Evolutionary conservation across 2,888 invertebrate species (phyloP).

Genomic region (Proisotoma minuta): DNA sequence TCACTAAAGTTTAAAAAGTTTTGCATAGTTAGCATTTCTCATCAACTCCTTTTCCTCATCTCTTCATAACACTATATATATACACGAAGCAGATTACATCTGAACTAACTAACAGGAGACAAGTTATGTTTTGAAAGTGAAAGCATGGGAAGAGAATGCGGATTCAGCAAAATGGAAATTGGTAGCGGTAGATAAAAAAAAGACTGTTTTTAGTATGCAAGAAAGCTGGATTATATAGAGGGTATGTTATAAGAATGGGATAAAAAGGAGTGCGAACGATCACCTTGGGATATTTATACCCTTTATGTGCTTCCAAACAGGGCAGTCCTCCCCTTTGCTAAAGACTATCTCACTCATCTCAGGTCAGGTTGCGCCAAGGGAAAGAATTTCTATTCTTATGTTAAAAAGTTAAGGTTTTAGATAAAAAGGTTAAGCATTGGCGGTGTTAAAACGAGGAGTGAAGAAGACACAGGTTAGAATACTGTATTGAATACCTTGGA

Average conservation of each 20-base stretch:
- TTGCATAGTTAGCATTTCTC: slow-evolving; percentile 13
- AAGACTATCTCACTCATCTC: neutral
- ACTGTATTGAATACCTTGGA: neutral
- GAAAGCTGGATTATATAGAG: neutral
- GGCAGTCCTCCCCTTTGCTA: neutral
- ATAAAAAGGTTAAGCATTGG: neutral
- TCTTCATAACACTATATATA: neutral
- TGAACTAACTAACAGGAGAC: too few relatives aligned
- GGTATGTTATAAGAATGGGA: neutral
- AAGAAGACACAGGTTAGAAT: neutral
- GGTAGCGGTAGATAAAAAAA: neutral
- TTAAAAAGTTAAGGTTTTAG: neutral
- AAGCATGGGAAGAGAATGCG: neutral
- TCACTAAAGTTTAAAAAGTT: neutral
- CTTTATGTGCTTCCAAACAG: slow-evolving; percentile 15
- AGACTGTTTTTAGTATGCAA: slow-evolving; percentile 8
- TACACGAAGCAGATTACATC: neutral
- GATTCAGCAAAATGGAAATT: neutral
- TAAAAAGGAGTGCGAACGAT: slow-evolving; percentile 8
- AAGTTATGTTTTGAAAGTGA: too few relatives aligned
- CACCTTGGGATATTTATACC: slow-evolving; percentile 18
- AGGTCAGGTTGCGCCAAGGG: too few relatives aligned
- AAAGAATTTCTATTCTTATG: neutral
- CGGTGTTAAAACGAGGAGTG: neutral
- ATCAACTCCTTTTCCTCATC: slow-evolving; percentile 1